Evolutionary conservation across 2,113 vertebrate genomes (phyloP), one percentile per base, ranked within the genome.

Genomic region (Motacilla tschutschensis): DNA sequence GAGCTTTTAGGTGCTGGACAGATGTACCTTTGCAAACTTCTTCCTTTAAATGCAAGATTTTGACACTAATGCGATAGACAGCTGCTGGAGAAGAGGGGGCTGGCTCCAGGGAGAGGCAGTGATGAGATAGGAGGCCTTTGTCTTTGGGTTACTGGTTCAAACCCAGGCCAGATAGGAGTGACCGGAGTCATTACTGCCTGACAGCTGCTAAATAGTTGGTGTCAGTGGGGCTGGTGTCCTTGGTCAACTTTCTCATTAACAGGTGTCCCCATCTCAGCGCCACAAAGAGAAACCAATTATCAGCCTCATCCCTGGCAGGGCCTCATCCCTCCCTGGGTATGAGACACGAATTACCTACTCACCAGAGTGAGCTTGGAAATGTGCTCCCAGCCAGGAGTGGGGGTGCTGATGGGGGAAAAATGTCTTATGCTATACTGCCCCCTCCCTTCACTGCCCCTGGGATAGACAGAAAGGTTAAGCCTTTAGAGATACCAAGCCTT

Each of bases 141-240:
- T 81, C 55, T 35, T 54, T 38, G 59, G 31, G 70, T 44, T 91
- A 25, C 81, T 74, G 48, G 46, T 88, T 89, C 63, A 92, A 83
- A 87, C 48, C 36, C 74, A 75, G 66, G 18, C 1, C 4, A 88
- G 75, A 41, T 0, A 55, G 70, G 40, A 78, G 79, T 38, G 60
- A 57, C n/a, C 69, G 71, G 85, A 85, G 54, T 60, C 55, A 38
- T 82, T 69, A 57, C 59, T 9, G n/a, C 85, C 74, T 79, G 86
- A 75, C 89, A 92, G 84, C 92, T 94, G 89, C 76, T 91, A 82
- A 85, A 74, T 54, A 65, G 60, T 50, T 55, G n/a, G 38, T 79
- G 81, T 77, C 84, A 86, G 18, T 4, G 36, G 71, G 57, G 57
- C 72, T 9, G 2, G 15, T 72, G 81, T 62, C 73, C 43, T 66